Base-by-base conservation (phyloP, 2,113 vertebrate species). In the Callospermophilus lateralis region DNA sequence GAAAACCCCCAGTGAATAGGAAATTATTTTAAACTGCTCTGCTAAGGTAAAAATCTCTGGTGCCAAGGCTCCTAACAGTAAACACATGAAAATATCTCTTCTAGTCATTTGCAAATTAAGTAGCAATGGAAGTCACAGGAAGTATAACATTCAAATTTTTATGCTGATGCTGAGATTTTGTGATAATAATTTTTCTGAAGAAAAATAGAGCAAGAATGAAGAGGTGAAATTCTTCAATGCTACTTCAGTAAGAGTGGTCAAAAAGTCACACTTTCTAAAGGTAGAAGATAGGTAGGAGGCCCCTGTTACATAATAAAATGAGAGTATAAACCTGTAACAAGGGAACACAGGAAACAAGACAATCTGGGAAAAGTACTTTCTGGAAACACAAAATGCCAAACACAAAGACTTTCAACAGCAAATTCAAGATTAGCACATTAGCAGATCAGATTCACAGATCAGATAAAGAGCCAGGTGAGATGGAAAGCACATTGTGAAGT, bases 1-100 rank as follows among this genome's bases (percentile, higher is more conserved):
- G 65, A 51, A 65, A 39, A 30, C 0, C 24, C 30, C 6, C 37
- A 53, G 4, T 83, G 22, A 84, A 65, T 32, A 63, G 8, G 22
- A 11, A 84, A 74, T 19, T 87, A 61, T 86, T 94, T 93, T 78
- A 79, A 93, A 86, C 61, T 78, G 26, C 42, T n/a, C 37, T 73
- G 13, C 65, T 90, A 17, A 81, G 8, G 7, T 68, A 88, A 95
- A 96, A 86, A n/a, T 89, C 22, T 22, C 30, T 85, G 34, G 13
- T 58, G 1, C 45, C 30, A 5, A 39, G 22, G 17, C 12, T 53
- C 24, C 26, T 91, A 37, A 19, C 17, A 77, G 37, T 34, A 89
- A 90, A 84, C 34, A 55, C 22, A 76, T 45, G 80, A 87, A 91
- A 78, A 74, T 81, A 42, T 0, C 30, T 83, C 39, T 74, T 6